Evolutionary conservation across 2,113 vertebrate genomes (phyloP).

Genomic region (Hoplias malabaricus): DNA sequence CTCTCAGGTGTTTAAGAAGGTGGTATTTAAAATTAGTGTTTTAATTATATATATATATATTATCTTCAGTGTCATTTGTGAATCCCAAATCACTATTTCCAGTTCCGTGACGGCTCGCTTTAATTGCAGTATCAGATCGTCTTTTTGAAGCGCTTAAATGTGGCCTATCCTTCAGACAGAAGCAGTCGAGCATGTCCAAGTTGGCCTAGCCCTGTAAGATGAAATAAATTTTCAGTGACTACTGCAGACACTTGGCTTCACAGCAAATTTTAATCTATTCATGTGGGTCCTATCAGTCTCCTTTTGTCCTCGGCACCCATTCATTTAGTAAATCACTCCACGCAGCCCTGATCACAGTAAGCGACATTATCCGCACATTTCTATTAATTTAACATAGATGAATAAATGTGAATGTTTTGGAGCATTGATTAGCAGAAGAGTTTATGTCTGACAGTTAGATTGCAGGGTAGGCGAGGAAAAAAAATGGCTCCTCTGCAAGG

Average conservation of each 20-base stretch:
- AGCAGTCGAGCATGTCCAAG: constrained; percentile 42
- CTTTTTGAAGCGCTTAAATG: constrained; percentile 17
- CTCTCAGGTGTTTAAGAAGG: no score
- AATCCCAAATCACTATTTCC: constrained; percentile 10
- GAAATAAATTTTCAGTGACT: constrained; percentile 68
- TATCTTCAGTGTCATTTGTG: neutral
- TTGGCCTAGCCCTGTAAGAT: constrained; percentile 54
- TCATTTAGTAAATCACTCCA: constrained; percentile 96
- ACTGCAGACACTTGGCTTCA: constrained; percentile 61
- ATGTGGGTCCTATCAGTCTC: constrained; percentile 81
- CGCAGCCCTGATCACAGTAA: constrained; percentile 92
- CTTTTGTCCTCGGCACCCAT: constrained; percentile 88
- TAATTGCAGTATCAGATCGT: constrained; percentile 42
- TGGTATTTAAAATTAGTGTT: neutral
- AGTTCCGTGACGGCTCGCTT: constrained; percentile 24
- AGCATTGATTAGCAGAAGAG: constrained; percentile 94
- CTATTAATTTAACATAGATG: constrained; percentile 98
- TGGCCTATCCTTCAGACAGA: constrained; percentile 17
- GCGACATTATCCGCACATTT: constrained; percentile 90
- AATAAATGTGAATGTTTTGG: constrained; percentile 98
- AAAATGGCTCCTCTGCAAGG: constrained; percentile 86
- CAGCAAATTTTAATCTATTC: constrained; percentile 68
- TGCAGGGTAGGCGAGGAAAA: constrained; percentile 89
- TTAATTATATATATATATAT: neutral
- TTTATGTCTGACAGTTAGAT: constrained; percentile 99